phyloP scores from a whole-genome alignment of 2,113 vertebrate genomes.

The Myotis yumanensis region DNA sequence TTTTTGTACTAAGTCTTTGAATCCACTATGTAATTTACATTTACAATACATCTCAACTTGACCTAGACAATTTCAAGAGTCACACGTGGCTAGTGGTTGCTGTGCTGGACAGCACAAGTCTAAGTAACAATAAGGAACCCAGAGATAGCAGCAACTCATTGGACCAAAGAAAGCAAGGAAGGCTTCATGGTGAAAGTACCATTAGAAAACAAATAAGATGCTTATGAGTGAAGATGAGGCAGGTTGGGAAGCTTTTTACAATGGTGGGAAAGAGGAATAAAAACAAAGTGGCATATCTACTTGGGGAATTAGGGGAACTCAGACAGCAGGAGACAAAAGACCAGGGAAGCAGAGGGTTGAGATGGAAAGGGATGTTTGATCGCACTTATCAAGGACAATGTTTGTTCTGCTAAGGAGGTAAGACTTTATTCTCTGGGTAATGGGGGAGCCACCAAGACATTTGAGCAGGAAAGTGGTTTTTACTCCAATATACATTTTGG shows the following conservation, averaged over 20 bases:
- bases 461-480: not conserved
- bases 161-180: not conserved
- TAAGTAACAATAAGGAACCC: not conserved
- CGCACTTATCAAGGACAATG: not conserved
- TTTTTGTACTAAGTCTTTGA: conserved; percentile 17
- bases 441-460: conserved; percentile 6
- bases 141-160: not conserved
- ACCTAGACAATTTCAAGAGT: not conserved
- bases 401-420: not conserved
- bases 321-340: not conserved
- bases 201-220: conserved; percentile 22
- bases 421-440: conserved; percentile 19
- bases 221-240: not conserved
- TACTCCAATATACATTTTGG: not conserved
- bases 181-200: not conserved
- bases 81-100: not conserved
- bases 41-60: not conserved
- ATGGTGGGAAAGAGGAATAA: not conserved
- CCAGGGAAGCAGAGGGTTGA: not conserved
- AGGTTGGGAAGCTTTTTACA: not conserved
- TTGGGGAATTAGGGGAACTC: not conserved
- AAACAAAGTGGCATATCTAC: not conserved
- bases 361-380: not conserved
- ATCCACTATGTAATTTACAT: not conserved
- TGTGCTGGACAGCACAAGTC: not conserved